phyloP scores from a whole-genome alignment of 2,797 vertebrate species.

The Podarcis siculus region DNA sequence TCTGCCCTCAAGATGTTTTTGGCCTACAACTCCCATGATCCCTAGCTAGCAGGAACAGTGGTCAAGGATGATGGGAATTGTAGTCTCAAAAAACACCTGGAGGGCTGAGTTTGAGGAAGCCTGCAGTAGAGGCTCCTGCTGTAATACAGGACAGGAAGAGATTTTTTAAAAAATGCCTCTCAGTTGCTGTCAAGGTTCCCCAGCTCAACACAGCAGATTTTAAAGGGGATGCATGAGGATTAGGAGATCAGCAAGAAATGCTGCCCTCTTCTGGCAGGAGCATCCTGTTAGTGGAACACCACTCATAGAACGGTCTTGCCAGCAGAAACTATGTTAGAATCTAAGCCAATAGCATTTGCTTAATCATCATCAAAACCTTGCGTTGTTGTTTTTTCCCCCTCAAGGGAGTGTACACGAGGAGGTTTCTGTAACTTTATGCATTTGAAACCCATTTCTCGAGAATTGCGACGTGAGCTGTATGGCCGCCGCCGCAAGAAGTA shows the following conservation, averaged over 20 bases:
- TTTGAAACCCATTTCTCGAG: conserved; percentile 96
- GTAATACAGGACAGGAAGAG: neutral
- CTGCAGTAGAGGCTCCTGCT: neutral
- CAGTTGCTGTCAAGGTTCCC: too few species aligned
- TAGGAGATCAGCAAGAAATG: too few species aligned
- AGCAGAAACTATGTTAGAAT: neutral
- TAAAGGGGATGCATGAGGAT: too few species aligned
- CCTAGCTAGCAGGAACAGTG: too few species aligned
- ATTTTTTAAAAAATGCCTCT: neutral
- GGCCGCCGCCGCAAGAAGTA: conserved; percentile 96
- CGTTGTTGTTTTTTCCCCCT: neutral
- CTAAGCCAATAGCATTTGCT: neutral
- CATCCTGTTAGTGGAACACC: neutral
- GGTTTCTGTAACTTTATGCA: conserved; percentile 99
- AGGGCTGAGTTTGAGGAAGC: too few species aligned
- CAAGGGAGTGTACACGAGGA: conserved; percentile 95
- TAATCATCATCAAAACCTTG: neutral
- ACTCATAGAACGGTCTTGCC: neutral
- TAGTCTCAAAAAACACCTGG: too few species aligned
- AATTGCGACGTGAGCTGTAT: conserved; percentile 92
- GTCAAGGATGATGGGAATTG: too few species aligned
- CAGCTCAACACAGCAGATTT: too few species aligned
- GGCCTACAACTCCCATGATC: too few species aligned
- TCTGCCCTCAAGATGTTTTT: too few species aligned
- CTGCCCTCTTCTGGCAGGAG: neutral